These are phyloP conservation scores for Oophaga sylvatica DNA, from an alignment of 2,797 vertebrate genomes.

Conservation along the genomic window DNA sequence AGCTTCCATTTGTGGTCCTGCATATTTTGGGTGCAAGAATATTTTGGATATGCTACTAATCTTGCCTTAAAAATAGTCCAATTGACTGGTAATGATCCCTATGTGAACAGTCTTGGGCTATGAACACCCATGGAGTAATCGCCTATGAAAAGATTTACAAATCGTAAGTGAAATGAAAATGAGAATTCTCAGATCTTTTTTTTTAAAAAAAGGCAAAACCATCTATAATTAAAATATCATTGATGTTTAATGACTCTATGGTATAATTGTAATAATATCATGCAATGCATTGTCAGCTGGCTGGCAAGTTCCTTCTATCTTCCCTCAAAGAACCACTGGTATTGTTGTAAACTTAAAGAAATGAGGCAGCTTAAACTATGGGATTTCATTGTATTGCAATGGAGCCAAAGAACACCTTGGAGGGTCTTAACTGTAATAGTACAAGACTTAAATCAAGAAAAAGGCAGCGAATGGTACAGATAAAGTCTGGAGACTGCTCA, in stretches of 20 bases:
- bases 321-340: neutral
- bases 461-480: slow-evolving; percentile 1
- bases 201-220: neutral
- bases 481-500: slow-evolving; percentile 15
- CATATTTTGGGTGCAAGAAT: neutral
- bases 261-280: neutral
- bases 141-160: neutral
- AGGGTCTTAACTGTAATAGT: slow-evolving; percentile 11
- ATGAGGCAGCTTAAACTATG: neutral
- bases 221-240: neutral
- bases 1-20: no score
- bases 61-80: no score
- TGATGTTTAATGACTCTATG: neutral
- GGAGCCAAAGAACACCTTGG: slow-evolving; percentile 4
- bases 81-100: no score
- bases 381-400: neutral
- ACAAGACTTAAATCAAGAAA: slow-evolving; percentile 35
- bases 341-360: slow-evolving; percentile 16
- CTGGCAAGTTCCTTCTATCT: slow-evolving; percentile 5
- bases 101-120: no score
- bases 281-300: neutral
- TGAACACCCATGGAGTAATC: no score
- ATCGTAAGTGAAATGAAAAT: neutral
- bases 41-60: neutral
- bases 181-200: neutral